Conservation (phyloP, 2,113 vertebrate species). For the Mystacornis crossleyi region DNA sequence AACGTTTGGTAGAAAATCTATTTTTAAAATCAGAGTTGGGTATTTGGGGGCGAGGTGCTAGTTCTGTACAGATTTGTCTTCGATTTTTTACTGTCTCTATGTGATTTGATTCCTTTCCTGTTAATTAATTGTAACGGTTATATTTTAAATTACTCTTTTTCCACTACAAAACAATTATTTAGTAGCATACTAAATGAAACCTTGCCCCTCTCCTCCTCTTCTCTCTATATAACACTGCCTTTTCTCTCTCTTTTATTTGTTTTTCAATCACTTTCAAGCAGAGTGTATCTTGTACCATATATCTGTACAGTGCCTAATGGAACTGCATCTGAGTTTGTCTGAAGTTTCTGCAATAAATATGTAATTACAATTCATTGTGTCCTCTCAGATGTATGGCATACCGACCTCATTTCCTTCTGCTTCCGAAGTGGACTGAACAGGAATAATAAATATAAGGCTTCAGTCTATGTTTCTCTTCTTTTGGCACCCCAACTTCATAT, state of each 20-base stretch:
- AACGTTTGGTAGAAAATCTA: neutral
- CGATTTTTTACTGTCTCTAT: neutral
- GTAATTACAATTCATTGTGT: neutral
- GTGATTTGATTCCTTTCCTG: neutral
- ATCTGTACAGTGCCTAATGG: neutral
- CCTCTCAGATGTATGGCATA: neutral
- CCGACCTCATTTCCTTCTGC: neutral
- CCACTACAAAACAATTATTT: neutral
- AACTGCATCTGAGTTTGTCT: neutral
- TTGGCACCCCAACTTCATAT: neutral
- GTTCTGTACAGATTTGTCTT: neutral
- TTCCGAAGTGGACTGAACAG: neutral
- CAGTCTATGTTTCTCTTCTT: neutral
- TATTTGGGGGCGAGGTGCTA: neutral
- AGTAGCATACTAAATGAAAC: neutral
- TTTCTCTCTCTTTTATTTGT: neutral
- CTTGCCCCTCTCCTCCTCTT: accelerated
- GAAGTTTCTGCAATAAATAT: neutral
- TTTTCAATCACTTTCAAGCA: neutral
- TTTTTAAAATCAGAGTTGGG: neutral
- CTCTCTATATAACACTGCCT: neutral
- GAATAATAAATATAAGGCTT: neutral
- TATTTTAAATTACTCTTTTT: neutral
- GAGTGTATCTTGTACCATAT: neutral
- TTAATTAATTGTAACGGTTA: neutral